These are phyloP conservation scores for Pentalonia nigronervosa DNA, from an alignment of 1,140 invertebrate genomes.

Conservation along the genomic window DNA sequence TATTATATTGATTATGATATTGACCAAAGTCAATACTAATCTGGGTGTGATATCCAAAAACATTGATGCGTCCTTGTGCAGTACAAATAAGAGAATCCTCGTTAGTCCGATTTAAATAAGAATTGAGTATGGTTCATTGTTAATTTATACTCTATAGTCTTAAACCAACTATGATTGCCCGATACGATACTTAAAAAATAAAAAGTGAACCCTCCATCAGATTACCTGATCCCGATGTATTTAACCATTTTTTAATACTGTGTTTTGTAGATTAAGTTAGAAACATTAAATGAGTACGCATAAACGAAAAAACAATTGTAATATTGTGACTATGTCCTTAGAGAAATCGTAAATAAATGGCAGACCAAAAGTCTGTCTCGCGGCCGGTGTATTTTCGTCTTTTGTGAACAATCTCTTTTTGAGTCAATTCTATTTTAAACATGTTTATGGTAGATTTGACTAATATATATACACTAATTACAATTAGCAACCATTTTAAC, in stretches of 20 bases:
- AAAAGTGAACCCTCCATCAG: not conserved
- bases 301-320: not conserved
- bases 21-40: not conserved
- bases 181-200: not conserved
- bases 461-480: no score
- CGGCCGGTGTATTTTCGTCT: no score
- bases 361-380: no score
- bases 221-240: not conserved
- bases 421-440: no score
- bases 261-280: not conserved
- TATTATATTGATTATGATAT: no score
- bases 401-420: no score
- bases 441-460: no score
- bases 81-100: not conserved
- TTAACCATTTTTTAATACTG: not conserved
- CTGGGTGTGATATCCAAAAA: not conserved
- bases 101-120: not conserved
- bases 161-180: not conserved
- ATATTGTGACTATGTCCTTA: not conserved
- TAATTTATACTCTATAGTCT: not conserved
- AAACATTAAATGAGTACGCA: no score
- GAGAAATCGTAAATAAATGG: no score
- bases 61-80: not conserved
- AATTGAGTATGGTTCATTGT: not conserved
- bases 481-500: not conserved